phyloP scores from a whole-genome alignment of 1,140 invertebrate species.

The Aphaenogaster ashmeadi region DNA sequence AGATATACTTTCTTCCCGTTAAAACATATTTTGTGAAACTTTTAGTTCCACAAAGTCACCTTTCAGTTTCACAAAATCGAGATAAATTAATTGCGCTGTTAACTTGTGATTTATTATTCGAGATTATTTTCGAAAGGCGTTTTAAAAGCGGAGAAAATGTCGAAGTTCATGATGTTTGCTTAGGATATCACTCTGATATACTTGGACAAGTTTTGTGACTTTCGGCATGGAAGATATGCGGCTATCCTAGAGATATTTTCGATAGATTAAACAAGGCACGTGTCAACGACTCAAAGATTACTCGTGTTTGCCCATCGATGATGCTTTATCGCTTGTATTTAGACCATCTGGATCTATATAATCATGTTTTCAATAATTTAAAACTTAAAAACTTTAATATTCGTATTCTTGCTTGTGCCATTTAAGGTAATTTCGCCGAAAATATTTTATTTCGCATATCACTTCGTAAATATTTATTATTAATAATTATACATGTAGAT shows the following conservation, averaged over 20 bases:
- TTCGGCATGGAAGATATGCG: slow-evolving; percentile 55
- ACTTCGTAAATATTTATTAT: background rate
- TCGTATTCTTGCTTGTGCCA: background rate
- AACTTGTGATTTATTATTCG: background rate
- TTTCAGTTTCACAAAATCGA: background rate
- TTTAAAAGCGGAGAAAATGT: background rate
- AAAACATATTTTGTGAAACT: background rate
- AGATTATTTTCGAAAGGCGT: background rate
- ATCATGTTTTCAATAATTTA: background rate
- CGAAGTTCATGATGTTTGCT: slow-evolving; percentile 16
- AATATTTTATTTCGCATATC: background rate
- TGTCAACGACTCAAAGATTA: slow-evolving; percentile 65
- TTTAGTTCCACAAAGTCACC: background rate
- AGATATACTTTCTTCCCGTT: slow-evolving; percentile 8
- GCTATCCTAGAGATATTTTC: slow-evolving; percentile 63
- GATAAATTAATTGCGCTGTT: background rate
- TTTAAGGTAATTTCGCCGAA: background rate
- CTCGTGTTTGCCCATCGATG: slow-evolving; percentile 64
- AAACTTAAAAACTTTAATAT: background rate
- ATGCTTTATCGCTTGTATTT: slow-evolving; percentile 55
- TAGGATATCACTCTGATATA: background rate
- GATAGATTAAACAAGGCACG: slow-evolving; percentile 55
- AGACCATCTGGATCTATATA: background rate
- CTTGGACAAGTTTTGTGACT: slow-evolving; percentile 62
- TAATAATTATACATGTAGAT: background rate